phyloP scores from a whole-genome alignment of 2,888 invertebrate genomes.

The Sericinus montela region DNA sequence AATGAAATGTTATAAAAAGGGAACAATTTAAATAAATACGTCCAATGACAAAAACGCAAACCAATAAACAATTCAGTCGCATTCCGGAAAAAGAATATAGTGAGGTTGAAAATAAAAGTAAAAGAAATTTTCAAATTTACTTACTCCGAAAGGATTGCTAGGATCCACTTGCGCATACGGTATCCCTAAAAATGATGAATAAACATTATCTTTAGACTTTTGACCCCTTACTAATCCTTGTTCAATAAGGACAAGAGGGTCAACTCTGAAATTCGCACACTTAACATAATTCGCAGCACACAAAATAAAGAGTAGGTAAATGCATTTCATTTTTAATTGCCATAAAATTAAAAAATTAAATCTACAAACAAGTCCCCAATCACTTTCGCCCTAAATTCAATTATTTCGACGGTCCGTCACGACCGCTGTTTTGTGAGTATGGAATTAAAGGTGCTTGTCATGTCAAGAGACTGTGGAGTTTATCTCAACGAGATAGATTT shows the following conservation, averaged over 20 bases:
- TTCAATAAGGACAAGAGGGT: slow-evolving; percentile 57
- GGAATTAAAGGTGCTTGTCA: not conserved
- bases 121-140: too few relatives aligned
- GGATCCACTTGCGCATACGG: slow-evolving; percentile 61
- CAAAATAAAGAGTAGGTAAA: slow-evolving; percentile 29
- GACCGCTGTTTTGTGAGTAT: not conserved
- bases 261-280: slow-evolving; percentile 46
- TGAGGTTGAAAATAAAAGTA: too few relatives aligned
- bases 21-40: too few relatives aligned
- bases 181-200: slow-evolving; percentile 61
- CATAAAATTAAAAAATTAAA: slow-evolving; percentile 21
- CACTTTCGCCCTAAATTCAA: not conserved
- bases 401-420: not conserved
- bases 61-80: too few relatives aligned
- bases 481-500: slow-evolving; percentile 25
- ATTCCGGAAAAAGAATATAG: too few relatives aligned
- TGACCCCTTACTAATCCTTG: slow-evolving; percentile 64
- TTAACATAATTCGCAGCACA: slow-evolving; percentile 28
- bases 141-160: slow-evolving; percentile 67
- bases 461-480: slow-evolving; percentile 1
- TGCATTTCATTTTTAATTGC: slow-evolving; percentile 32
- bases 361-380: slow-evolving; percentile 24
- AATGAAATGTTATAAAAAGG: too few relatives aligned
- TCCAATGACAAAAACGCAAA: too few relatives aligned
- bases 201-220: slow-evolving; percentile 54